Conservation (phyloP, 2,797 vertebrate species). For the Cuculus canorus region DNA sequence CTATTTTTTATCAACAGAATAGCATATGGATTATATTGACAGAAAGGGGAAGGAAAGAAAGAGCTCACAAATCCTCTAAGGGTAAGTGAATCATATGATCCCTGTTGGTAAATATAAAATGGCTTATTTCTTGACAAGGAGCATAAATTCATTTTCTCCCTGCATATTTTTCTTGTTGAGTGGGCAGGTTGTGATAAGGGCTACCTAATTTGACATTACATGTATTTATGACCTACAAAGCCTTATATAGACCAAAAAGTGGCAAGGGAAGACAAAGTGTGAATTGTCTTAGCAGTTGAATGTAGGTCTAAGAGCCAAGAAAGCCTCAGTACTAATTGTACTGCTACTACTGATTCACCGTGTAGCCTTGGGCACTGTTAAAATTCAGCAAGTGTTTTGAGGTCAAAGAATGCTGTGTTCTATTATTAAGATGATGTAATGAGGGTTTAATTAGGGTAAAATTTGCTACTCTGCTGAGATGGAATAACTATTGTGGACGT, state of each 20-base stretch:
- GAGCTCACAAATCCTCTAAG: neutral
- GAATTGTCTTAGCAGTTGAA: neutral
- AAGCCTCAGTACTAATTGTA: neutral
- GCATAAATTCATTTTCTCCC: neutral
- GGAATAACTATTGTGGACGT: neutral
- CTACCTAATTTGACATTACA: neutral
- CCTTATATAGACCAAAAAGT: neutral
- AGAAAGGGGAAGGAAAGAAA: neutral
- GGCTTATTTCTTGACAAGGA: neutral
- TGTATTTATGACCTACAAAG: conserved; percentile 17
- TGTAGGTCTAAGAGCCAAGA: neutral
- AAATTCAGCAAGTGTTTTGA: neutral
- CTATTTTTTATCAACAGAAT: neutral
- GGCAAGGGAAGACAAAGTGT: neutral
- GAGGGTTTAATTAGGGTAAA: conserved; percentile 28
- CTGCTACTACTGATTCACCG: neutral
- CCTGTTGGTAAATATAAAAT: neutral
- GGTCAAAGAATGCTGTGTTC: neutral
- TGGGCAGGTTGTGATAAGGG: neutral
- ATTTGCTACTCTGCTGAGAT: neutral
- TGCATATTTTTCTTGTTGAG: neutral
- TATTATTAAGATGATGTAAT: conserved; percentile 17
- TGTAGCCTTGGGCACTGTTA: neutral
- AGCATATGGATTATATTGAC: neutral
- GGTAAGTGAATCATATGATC: neutral